Percentiles rank a stretch among this genome's conserved stretches.
Evolutionary conservation across 2,113 vertebrate genomes (phyloP).

Genomic region (Menidia beryllina): DNA sequence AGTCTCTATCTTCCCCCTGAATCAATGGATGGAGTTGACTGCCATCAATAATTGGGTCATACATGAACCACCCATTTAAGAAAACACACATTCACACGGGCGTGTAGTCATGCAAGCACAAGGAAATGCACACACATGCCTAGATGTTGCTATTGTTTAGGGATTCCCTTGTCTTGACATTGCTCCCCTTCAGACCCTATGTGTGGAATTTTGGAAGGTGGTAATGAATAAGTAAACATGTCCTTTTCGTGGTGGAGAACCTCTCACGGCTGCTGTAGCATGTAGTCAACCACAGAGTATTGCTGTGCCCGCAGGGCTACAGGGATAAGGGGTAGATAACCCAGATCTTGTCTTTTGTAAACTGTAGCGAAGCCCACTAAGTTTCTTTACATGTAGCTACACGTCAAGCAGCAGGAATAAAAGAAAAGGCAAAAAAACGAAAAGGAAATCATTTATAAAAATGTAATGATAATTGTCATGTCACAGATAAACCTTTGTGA

Average conservation of each 20-base stretch:
- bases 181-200: constrained; percentile 62
- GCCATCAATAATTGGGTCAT: constrained; percentile 74
- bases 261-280: constrained; percentile 76
- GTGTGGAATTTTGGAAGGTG: constrained; percentile 79
- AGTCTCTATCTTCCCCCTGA: constrained; percentile 45
- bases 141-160: constrained; percentile 58
- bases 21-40: constrained; percentile 64
- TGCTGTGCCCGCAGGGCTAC: constrained; percentile 73
- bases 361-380: constrained; percentile 40
- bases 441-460: background rate
- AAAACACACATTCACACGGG: constrained; percentile 45
- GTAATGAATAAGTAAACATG: constrained; percentile 84
- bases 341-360: constrained; percentile 70
- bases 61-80: constrained; percentile 67
- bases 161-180: constrained; percentile 69
- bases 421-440: background rate
- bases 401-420: background rate
- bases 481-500: background rate
- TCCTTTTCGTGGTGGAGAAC: constrained; percentile 76
- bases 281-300: constrained; percentile 74
- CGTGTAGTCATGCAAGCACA: constrained; percentile 60
- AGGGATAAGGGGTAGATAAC: constrained; percentile 59
- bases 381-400: constrained; percentile 14
- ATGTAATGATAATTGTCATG: background rate
- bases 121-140: constrained; percentile 30